Evolutionary conservation across 2,888 invertebrate species (phyloP).

Genomic region (Epistrophe grossulariae): DNA sequence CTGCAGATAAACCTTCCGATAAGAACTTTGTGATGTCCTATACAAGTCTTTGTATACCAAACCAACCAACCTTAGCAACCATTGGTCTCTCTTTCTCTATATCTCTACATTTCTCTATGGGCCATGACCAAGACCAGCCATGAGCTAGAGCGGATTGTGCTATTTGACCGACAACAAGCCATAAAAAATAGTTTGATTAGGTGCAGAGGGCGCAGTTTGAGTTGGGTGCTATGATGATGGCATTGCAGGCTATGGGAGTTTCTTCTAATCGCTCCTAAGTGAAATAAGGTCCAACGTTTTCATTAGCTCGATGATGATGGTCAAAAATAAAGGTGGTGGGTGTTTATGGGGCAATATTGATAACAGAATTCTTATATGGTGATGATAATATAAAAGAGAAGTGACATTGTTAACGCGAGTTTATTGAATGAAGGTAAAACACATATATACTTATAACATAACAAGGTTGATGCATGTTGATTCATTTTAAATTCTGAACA

Average conservation of each 20-base stretch:
- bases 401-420: conserved; percentile 29
- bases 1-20: conserved; percentile 67
- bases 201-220: conserved; percentile 15
- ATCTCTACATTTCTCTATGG: not conserved
- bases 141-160: conserved; percentile 28
- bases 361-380: conserved; percentile 33
- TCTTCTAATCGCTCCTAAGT: conserved; percentile 64
- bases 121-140: not conserved
- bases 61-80: conserved; percentile 1
- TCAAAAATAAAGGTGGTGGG: conserved; percentile 28
- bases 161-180: conserved; percentile 59
- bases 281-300: conserved; percentile 64
- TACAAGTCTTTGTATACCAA: not conserved
- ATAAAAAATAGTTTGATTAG: conserved; percentile 62
- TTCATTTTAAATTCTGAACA: conserved; percentile 31
- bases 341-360: conserved; percentile 59
- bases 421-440: conserved; percentile 9
- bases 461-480: conserved; percentile 21
- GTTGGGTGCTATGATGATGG: not conserved
- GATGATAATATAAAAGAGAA: conserved; percentile 23
- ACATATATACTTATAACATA: not conserved
- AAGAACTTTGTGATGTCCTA: conserved; percentile 51
- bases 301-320: conserved; percentile 33
- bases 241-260: conserved; percentile 11
- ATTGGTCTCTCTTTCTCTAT: not conserved